Evolutionary conservation across 1,140 invertebrate genomes (phyloP), one percentile per base, ranked within the genome.

Genomic region (Drosophila takahashii): DNA sequence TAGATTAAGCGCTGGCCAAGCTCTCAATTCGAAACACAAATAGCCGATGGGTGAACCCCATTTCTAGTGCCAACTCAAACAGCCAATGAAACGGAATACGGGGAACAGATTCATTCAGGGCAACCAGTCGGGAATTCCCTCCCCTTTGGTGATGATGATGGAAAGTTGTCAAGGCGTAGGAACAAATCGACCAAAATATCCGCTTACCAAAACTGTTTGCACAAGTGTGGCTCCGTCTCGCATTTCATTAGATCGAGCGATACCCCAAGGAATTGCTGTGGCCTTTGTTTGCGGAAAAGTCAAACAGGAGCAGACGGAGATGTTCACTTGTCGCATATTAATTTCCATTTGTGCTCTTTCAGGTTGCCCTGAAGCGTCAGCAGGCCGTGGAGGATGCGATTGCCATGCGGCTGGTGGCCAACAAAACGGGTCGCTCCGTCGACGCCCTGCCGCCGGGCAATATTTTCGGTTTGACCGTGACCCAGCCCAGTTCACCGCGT

Each of bases 321-420:
- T 57, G 66, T 70, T 70, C 86, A 90, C 87, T 86, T 86, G 87
- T 73, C 81, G 90, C 90, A 91, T 91, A 91, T 91, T 91, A 91
- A 91, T 91, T 91, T 91, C 90, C 83, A 91, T 91, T 45, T 87
- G 74, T 76, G 56, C 15, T 59, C 73, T 87, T 89, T 22, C 92
- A 98, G 96, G 98, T 99, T n/a, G 98, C 98, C 11, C 92, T 99
- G 56, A 99, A 99, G 93, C 93, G 98, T 41, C 98, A 99, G 92
- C 98, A 99, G 93, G 98, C 98, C 0, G 98, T 98, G 0, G 98
- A 99, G 93, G 98, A 99, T 92, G 97, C 98, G 32, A 98, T 99
- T 61, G 98, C 98, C 0, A 93, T 99, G 56, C 97, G 97, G 47
- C 93, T 99, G 81, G 95, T 97, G 16, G 97, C 97, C n/a, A 97